Conservation (phyloP, 2,797 vertebrate genomes). For the Merluccius polli region DNA sequence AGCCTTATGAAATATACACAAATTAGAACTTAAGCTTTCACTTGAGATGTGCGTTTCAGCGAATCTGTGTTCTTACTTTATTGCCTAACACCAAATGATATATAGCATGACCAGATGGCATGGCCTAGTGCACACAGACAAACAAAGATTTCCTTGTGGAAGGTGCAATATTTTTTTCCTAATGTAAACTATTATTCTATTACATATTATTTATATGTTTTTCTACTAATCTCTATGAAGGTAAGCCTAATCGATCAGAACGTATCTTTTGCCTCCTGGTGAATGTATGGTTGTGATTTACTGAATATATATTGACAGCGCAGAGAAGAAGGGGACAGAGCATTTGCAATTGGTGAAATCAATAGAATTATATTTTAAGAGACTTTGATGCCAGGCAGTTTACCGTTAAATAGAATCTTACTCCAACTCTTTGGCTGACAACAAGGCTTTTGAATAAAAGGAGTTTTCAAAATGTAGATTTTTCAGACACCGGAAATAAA, state of each 20-base stretch:
- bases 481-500: too few relatives aligned
- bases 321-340: constrained; percentile 34
- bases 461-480: too few relatives aligned
- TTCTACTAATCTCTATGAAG: constrained; percentile 5
- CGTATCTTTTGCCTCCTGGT: constrained; percentile 12
- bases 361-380: constrained; percentile 56
- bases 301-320: constrained; percentile 35
- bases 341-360: constrained; percentile 53
- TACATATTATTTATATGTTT: neutral
- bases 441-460: neutral
- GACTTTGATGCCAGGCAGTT: constrained; percentile 45
- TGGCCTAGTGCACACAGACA: constrained; percentile 1
- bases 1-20: neutral
- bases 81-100: constrained; percentile 9
- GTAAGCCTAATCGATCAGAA: constrained; percentile 6
- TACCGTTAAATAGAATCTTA: constrained; percentile 5
- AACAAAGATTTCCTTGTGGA: neutral
- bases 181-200: constrained; percentile 31
- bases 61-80: neutral
- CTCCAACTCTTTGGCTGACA: neutral
- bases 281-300: constrained; percentile 41
- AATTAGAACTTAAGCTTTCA: neutral
- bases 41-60: neutral
- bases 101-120: neutral
- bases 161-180: neutral